These are phyloP conservation scores for Apodemia zela DNA, from an alignment of 2,888 invertebrate genomes.

Conservation along the genomic window DNA sequence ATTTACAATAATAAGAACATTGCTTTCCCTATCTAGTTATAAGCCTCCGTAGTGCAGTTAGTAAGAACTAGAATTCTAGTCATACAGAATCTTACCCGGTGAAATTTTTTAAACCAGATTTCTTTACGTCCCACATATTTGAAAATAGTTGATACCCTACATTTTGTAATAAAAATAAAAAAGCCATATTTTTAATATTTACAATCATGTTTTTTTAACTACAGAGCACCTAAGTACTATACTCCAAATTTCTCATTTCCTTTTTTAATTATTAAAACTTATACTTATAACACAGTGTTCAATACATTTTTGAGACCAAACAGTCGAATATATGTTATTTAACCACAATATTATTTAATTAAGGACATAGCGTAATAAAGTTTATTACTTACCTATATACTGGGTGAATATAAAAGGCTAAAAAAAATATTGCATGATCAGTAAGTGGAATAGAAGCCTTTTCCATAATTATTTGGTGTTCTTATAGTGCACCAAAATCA, in stretches of 20 bases:
- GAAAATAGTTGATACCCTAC: not conserved
- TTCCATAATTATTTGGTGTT: too few relatives aligned
- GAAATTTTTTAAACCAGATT: not conserved
- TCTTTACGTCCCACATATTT: not conserved
- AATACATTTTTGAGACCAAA: constrained; percentile 14
- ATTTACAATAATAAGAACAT: too few relatives aligned
- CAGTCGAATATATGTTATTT: not conserved
- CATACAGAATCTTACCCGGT: too few relatives aligned
- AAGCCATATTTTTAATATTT: constrained; percentile 8
- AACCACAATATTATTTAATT: not conserved
- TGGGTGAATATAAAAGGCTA: too few relatives aligned
- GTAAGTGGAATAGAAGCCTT: too few relatives aligned
- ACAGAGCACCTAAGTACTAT: constrained; percentile 9
- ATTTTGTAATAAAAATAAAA: constrained; percentile 6
- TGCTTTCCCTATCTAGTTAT: too few relatives aligned
- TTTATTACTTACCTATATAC: not conserved
- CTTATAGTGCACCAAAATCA: too few relatives aligned
- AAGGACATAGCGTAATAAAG: not conserved
- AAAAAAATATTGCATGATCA: too few relatives aligned
- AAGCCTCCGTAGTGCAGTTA: too few relatives aligned
- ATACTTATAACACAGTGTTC: constrained; percentile 5
- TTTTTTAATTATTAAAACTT: constrained; percentile 5
- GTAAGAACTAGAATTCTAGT: too few relatives aligned
- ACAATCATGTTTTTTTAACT: not conserved
- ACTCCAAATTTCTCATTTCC: not conserved